These are phyloP conservation scores for Caenorhabditis parvicauda DNA, from an alignment of 2,888 invertebrate species.

Conservation along the genomic window DNA sequence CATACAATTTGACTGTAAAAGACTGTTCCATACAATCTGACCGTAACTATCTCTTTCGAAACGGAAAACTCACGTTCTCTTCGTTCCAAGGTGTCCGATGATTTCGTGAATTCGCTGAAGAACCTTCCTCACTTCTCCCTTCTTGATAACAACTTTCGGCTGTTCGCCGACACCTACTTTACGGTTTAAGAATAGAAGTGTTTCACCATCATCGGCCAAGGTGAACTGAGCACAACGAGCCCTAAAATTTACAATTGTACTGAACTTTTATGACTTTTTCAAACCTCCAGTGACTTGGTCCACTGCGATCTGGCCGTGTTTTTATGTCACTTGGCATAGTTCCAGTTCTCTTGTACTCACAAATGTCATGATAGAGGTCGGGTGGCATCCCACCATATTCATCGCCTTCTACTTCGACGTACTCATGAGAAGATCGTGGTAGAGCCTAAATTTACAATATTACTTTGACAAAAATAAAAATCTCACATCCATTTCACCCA, in stretches of 20 bases:
- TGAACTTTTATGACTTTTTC: too few relatives aligned
- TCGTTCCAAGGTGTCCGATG: conserved; percentile 48
- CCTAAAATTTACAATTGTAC: conserved; percentile 11
- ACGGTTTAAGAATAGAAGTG: conserved; percentile 34
- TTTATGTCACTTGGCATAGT: conserved; percentile 19
- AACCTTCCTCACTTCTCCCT: conserved; percentile 42
- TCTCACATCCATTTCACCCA: conserved; percentile 18
- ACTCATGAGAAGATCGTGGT: too few relatives aligned
- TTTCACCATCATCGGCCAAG: conserved; percentile 38
- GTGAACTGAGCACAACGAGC: conserved; percentile 34
- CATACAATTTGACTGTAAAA: conserved; percentile 42
- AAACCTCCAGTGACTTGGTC: conserved; percentile 46
- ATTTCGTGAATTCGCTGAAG: conserved; percentile 42
- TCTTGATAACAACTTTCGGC: conserved; percentile 39
- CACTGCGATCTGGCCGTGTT: conserved; percentile 32
- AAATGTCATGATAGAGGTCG: conserved; percentile 39
- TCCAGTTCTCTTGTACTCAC: conserved; percentile 29
- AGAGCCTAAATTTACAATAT: too few relatives aligned
- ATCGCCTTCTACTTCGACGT: conserved; percentile 23
- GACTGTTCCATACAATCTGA: background rate
- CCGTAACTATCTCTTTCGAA: too few relatives aligned
- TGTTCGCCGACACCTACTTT: conserved; percentile 16
- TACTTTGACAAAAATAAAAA: too few relatives aligned
- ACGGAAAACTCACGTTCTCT: conserved; percentile 35
- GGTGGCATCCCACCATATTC: conserved; percentile 39